phyloP scores from a whole-genome alignment of 2,113 vertebrate species.

The Chrysochloris asiatica region DNA sequence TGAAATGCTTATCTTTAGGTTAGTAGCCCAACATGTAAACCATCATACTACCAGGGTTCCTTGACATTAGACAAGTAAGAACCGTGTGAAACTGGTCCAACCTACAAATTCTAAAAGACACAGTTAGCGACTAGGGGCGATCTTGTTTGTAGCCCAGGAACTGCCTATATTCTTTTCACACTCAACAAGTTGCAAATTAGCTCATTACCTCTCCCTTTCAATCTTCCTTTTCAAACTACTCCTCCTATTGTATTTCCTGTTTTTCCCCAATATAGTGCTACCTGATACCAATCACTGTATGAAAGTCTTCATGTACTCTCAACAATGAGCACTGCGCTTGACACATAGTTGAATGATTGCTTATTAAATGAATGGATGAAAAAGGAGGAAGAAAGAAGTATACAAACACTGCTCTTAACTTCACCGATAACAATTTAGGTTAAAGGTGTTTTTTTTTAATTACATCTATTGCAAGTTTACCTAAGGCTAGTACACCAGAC shows the following conservation, averaged over 20 bases:
- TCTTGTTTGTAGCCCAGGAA: not conserved
- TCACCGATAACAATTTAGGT: conserved; percentile 51
- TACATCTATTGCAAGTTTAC: conserved; percentile 48
- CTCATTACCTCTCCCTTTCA: not conserved
- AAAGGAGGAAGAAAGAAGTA: not conserved
- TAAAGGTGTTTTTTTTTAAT: conserved; percentile 20
- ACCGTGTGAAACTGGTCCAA: not conserved
- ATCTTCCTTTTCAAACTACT: not conserved
- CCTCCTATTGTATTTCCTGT: no score
- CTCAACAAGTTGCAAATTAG: not conserved
- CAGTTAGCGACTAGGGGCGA: not conserved
- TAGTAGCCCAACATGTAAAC: no score
- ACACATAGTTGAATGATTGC: not conserved
- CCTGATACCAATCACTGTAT: not conserved
- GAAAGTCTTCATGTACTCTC: not conserved
- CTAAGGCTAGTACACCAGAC: conserved; percentile 19
- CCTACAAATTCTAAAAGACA: not conserved
- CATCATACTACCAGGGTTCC: no score
- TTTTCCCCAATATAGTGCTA: not conserved
- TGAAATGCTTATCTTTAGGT: no score
- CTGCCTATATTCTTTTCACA: not conserved
- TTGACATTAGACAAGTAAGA: no score
- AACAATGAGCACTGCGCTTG: not conserved
- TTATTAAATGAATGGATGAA: not conserved
- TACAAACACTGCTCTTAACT: conserved; percentile 17